Evolutionary conservation across 1,140 invertebrate genomes (phyloP).

Genomic region (Chlorops oryzae): DNA sequence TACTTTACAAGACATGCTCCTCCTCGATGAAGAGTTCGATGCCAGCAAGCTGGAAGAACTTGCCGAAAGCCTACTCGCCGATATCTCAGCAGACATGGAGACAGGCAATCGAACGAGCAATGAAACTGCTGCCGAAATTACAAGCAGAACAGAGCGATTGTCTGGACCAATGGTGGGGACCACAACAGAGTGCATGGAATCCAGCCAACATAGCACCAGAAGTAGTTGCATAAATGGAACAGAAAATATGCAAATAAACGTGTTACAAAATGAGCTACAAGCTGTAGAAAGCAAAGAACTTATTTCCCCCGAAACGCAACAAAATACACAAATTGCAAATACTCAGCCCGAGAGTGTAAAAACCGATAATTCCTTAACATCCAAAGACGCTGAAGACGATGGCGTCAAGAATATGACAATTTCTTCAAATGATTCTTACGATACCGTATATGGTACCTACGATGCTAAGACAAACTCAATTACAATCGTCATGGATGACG

Average conservation of each 20-base stretch:
- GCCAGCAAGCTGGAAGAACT: constrained; percentile 67
- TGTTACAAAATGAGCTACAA: constrained; percentile 47
- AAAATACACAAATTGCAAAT: constrained; percentile 7
- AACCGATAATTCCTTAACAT: too few species aligned
- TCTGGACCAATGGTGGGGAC: constrained; percentile 66
- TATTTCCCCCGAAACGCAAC: too few species aligned
- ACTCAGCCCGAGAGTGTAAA: constrained; percentile 12
- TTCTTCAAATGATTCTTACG: too few species aligned
- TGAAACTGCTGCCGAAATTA: constrained; percentile 45
- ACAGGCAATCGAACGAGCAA: constrained; percentile 54
- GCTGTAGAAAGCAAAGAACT: too few species aligned
- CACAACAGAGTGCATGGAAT: constrained; percentile 72
- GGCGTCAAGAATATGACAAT: too few species aligned
- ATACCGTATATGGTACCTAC: constrained; percentile 63
- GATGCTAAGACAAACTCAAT: constrained; percentile 66
- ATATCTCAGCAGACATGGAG: constrained; percentile 69
- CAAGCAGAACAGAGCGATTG: constrained; percentile 44
- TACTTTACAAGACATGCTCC: constrained; percentile 74
- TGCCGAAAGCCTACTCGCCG: constrained; percentile 70
- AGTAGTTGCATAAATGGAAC: constrained; percentile 36
- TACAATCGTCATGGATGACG: constrained; percentile 62
- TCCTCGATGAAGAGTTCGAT: constrained; percentile 57
- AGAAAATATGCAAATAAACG: constrained; percentile 15
- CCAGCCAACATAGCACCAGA: constrained; percentile 56
- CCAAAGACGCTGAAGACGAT: too few species aligned